Base-by-base conservation (phyloP, 1,140 invertebrate species). In the Heliconius hermathena region DNA sequence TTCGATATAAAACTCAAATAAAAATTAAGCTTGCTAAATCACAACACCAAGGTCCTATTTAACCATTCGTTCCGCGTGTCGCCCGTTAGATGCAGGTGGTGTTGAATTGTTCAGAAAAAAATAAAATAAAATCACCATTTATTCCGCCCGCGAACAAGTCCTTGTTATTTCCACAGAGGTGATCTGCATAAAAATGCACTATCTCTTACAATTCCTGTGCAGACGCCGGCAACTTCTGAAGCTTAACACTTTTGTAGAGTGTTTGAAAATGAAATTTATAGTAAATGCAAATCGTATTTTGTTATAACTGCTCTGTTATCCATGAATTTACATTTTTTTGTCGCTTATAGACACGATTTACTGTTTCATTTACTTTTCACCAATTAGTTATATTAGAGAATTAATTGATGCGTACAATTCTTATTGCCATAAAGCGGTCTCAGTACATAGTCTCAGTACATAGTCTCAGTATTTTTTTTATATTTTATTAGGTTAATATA, bases 71-170 rank as follows among this genome's bases (percentile, higher is more conserved):
- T 29, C 22, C 60, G 60, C 60, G 60, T 66, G 60, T 49, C 73
- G 74, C 80, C 83, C 84, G 83, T 90, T 88, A 83, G 82, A 71
- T 83, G 86, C 87, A 90, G 87, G 85, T 88, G 87, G 74, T 78
- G 60, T 66, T 66, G 22, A 11, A 60, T 60, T 60, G 57, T 26
- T 26, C 22, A 3, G 9, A 3, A 18, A 66, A 66, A 57, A 60
- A 29, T 6, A 1, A 66, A 29, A 66, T 66, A 29, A 66, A 66
- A 80, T 54, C 74, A 70, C 20, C 46, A 49, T 73, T 73, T 73
- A 73, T 71, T 75, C 72, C 66, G 78, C 33, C 16, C 22, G 57
- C 66, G 66, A 72, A 49, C 54, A 73, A 83, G 80, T 66, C 76
- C 57, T 77, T 71, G 38, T 76, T 76, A 76, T 76, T 80, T 73